These are phyloP conservation scores for Axea sp. DNA, from an alignment of 2,888 invertebrate species.

Conservation along the genomic window DNA sequence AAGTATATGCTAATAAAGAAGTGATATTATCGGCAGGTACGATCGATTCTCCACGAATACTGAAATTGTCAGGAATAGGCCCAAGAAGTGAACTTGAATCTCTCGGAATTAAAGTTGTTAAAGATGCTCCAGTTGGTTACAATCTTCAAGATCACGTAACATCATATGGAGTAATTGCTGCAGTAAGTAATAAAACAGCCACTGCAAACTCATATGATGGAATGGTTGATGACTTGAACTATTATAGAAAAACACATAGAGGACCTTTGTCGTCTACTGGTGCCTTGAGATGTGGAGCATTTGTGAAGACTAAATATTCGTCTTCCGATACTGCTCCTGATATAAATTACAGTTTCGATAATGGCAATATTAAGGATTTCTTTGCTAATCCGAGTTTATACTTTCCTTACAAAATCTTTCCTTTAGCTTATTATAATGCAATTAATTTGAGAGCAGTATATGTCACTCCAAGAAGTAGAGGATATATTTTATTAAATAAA, in stretches of 20 bases:
- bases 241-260: constrained; percentile 80
- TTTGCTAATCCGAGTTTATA: constrained; percentile 83
- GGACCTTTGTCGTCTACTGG: constrained; percentile 80
- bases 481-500: constrained; percentile 55
- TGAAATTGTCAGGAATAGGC: constrained; percentile 81
- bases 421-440: constrained; percentile 58
- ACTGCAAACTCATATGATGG: constrained; percentile 70
- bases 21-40: constrained; percentile 81
- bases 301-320: constrained; percentile 82
- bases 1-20: constrained; percentile 75
- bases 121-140: constrained; percentile 80
- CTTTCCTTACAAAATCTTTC: too few species aligned
- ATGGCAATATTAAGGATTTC: constrained; percentile 82
- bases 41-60: constrained; percentile 80
- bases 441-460: constrained; percentile 31
- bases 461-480: constrained; percentile 60
- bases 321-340: constrained; percentile 81
- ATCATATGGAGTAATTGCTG: constrained; percentile 76
- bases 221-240: constrained; percentile 74
- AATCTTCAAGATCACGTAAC: constrained; percentile 81
- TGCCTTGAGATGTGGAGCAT: constrained; percentile 82
- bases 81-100: constrained; percentile 76
- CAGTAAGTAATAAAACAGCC: constrained; percentile 69
- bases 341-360: constrained; percentile 85
- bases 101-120: constrained; percentile 75